Percentiles rank a stretch among this genome's conserved stretches.
Conservation (phyloP, 1,140 invertebrate genomes). For the Platyscapa corneri region DNA sequence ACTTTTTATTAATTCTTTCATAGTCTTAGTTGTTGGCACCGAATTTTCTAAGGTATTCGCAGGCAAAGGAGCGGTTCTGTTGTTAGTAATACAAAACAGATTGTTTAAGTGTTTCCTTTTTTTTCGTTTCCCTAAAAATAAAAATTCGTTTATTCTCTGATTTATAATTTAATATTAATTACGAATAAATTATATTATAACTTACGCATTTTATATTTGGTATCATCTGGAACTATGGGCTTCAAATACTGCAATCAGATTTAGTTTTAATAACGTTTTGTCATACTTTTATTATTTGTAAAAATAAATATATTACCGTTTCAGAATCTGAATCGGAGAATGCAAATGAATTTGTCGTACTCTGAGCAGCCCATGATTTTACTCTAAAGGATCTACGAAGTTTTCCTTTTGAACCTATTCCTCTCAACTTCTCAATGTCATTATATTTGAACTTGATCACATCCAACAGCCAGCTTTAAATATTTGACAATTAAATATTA, state of each 20-base stretch:
- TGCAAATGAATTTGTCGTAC: constrained; percentile 25
- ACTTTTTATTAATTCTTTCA: constrained; percentile 37
- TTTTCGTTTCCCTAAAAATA: constrained; percentile 23
- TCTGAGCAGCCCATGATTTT: constrained; percentile 33
- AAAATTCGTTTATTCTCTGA: no score
- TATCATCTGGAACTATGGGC: constrained; percentile 33
- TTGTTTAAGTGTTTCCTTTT: constrained; percentile 17
- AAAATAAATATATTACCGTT: constrained; percentile 27
- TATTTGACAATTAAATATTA: neutral
- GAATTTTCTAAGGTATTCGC: neutral
- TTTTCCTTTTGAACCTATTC: constrained; percentile 6
- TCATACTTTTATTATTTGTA: neutral
- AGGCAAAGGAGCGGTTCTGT: constrained; percentile 39
- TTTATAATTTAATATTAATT: no score
- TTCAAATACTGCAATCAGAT: constrained; percentile 43
- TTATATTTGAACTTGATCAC: constrained; percentile 25
- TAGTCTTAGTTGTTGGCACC: neutral
- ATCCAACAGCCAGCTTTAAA: constrained; percentile 38
- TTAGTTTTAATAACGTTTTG: neutral
- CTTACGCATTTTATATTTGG: constrained; percentile 14
- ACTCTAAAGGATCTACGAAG: neutral
- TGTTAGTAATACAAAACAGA: constrained; percentile 14
- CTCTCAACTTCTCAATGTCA: neutral
- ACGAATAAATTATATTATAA: neutral
- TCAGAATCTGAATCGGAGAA: constrained; percentile 46